Percentiles rank a stretch among this genome's conserved stretches.
Evolutionary conservation across 1,140 invertebrate species (phyloP).

Genomic region (Pemphigus obesinymphae): DNA sequence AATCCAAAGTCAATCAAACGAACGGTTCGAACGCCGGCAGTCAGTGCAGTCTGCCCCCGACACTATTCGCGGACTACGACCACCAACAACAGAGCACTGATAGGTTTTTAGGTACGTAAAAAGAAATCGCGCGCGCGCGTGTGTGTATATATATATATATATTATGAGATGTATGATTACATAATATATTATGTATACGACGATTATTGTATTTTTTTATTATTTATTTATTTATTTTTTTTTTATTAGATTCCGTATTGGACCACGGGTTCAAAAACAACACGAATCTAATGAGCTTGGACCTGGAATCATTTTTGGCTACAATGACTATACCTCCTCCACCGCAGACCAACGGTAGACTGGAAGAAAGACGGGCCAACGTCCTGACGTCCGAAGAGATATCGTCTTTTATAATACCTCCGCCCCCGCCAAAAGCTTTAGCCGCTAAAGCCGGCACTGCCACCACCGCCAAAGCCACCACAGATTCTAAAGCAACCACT

Average conservation of each 20-base stretch:
- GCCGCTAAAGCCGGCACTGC: background rate
- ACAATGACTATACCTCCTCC: conserved; percentile 74
- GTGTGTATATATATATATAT: too few species aligned
- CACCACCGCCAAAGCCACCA: background rate
- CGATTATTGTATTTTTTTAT: too few species aligned
- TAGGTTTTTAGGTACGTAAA: background rate
- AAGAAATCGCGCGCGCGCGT: background rate
- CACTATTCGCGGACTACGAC: conserved; percentile 20
- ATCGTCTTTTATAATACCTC: conserved; percentile 74
- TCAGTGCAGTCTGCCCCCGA: conserved; percentile 16
- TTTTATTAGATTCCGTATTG: conserved; percentile 3
- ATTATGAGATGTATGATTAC: too few species aligned
- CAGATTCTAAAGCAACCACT: background rate
- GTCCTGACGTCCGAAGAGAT: conserved; percentile 72
- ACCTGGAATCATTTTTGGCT: conserved; percentile 75
- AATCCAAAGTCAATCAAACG: background rate
- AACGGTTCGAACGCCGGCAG: background rate
- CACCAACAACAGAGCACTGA: conserved; percentile 1
- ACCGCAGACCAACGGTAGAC: conserved; percentile 49
- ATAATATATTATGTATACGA: too few species aligned
- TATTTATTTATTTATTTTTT: too few species aligned
- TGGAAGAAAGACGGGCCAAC: conserved; percentile 60
- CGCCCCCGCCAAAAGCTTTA: conserved; percentile 58
- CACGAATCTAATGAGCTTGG: conserved; percentile 49
- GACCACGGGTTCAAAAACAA: conserved; percentile 37